These are phyloP conservation scores for Kryphioiulus occultus DNA, from an alignment of 2,888 invertebrate species.

Conservation along the genomic window DNA sequence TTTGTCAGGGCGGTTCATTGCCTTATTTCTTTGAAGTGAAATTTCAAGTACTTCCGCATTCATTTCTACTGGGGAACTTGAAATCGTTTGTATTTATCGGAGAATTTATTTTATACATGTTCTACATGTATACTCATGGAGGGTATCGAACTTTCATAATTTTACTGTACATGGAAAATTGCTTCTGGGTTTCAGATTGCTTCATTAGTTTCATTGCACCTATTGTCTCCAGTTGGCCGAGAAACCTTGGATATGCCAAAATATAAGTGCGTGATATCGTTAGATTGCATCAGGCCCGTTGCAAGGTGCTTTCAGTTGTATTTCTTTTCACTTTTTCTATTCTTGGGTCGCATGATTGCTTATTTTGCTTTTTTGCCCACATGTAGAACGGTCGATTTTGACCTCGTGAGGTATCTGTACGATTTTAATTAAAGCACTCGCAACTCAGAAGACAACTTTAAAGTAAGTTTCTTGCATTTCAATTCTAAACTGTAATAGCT, in stretches of 20 bases:
- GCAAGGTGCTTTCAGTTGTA: conserved; percentile 66
- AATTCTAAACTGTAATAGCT: too few relatives aligned
- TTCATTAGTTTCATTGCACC: conserved; percentile 81
- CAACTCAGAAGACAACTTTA: neutral
- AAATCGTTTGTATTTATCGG: neutral
- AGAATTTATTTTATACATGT: too few relatives aligned
- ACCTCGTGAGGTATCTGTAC: conserved; percentile 77
- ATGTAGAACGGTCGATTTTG: conserved; percentile 72
- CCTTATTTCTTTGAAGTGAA: neutral
- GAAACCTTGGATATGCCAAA: conserved; percentile 76
- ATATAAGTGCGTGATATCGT: conserved; percentile 84
- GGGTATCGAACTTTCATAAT: neutral
- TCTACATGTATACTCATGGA: too few relatives aligned
- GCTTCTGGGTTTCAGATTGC: conserved; percentile 68
- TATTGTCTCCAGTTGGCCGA: conserved; percentile 75
- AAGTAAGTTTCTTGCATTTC: neutral
- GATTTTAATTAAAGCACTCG: conserved; percentile 66
- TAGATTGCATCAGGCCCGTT: conserved; percentile 80
- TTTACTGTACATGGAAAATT: neutral
- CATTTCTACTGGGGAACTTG: neutral
- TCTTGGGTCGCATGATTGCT: too few relatives aligned
- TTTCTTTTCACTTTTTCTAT: neutral
- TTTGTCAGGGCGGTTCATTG: too few relatives aligned
- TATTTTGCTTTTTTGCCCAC: conserved; percentile 9
- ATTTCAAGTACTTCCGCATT: neutral